Conservation (phyloP, 2,797 vertebrate genomes). For the Okamejei kenojei region DNA sequence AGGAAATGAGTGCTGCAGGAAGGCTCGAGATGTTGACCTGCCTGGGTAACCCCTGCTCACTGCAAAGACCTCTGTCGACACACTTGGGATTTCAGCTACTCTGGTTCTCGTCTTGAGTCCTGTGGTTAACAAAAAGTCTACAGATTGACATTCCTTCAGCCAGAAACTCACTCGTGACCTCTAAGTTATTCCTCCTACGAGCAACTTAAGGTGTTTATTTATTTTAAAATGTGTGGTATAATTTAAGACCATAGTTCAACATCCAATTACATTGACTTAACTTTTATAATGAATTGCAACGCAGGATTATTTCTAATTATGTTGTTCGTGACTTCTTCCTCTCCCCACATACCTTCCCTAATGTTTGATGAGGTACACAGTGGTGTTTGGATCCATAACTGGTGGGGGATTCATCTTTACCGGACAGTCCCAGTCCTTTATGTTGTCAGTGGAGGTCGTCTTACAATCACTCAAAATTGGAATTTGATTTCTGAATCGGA, state of each 20-base stretch:
- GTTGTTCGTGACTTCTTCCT: neutral
- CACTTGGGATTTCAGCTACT: conserved; percentile 61
- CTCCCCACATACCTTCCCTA: neutral
- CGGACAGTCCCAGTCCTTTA: too few species aligned
- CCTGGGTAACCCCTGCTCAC: conserved; percentile 64
- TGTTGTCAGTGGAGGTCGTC: neutral
- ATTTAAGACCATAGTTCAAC: neutral
- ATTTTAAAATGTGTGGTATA: neutral
- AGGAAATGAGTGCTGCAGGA: conserved; percentile 81
- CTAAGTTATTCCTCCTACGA: neutral
- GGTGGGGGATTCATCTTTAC: neutral
- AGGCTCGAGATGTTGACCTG: conserved; percentile 65
- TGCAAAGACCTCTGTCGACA: conserved; percentile 56
- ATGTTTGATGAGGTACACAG: too few species aligned
- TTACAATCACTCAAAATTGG: neutral
- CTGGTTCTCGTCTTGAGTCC: conserved; percentile 67
- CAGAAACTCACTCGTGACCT: neutral
- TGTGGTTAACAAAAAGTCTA: conserved; percentile 31
- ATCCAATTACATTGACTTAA: neutral
- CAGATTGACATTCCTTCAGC: conserved; percentile 32
- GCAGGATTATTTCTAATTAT: neutral
- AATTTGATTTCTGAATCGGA: neutral
- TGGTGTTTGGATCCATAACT: neutral
- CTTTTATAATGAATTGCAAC: neutral
- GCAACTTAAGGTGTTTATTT: conserved; percentile 2